Evolutionary conservation across 1,140 invertebrate genomes (phyloP).

Genomic region (Hormaphis cornu): DNA sequence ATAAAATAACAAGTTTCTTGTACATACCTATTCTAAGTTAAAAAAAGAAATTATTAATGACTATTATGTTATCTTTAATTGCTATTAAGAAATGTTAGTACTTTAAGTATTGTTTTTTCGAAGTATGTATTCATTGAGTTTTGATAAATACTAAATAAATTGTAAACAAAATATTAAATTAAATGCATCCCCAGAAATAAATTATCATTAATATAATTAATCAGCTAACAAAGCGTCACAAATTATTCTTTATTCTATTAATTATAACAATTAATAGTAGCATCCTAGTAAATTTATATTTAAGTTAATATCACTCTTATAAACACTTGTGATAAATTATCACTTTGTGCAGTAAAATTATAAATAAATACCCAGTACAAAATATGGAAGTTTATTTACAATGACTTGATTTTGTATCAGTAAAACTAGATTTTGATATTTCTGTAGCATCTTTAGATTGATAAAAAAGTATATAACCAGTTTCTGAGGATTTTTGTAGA

Average conservation of each 20-base stretch:
- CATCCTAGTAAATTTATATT: background rate
- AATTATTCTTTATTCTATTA: background rate
- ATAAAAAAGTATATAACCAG: slow-evolving; percentile 99
- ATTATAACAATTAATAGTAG: slow-evolving; percentile 6
- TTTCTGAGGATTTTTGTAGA: slow-evolving; percentile 97
- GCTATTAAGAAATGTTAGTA: too few relatives aligned
- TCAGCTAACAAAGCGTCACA: background rate
- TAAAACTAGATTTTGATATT: slow-evolving; percentile 10
- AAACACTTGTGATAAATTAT: background rate
- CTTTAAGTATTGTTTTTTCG: too few relatives aligned
- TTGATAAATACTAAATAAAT: too few relatives aligned
- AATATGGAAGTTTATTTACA: slow-evolving; percentile 10
- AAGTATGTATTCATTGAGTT: too few relatives aligned
- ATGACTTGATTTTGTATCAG: slow-evolving; percentile 17
- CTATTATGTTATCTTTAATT: too few relatives aligned
- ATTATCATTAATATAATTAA: too few relatives aligned
- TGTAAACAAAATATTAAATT: too few relatives aligned
- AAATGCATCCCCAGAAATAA: background rate
- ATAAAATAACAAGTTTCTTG: too few relatives aligned
- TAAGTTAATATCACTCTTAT: slow-evolving; percentile 20
- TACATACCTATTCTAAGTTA: too few relatives aligned
- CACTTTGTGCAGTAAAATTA: background rate
- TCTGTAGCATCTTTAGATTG: slow-evolving; percentile 72
- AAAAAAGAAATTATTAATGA: too few relatives aligned
- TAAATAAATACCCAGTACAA: background rate